phyloP scores from a whole-genome alignment of 2,888 invertebrate species.

The Zygogramma bicolorata region DNA sequence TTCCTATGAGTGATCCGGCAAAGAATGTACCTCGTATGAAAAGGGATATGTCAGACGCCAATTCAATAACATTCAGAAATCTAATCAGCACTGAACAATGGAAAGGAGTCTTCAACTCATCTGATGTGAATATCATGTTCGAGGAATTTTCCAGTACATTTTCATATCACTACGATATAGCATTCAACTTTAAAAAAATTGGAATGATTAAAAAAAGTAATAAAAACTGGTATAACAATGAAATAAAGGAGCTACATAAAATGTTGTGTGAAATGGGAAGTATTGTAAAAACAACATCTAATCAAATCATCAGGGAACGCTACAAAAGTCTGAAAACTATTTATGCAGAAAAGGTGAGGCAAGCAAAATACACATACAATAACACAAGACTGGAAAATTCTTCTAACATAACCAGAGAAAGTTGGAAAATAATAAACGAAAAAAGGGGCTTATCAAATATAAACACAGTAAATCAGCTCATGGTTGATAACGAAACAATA shows the following conservation, averaged over 20 bases:
- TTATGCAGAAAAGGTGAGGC: slow-evolving; percentile 9
- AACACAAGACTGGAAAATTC: slow-evolving; percentile 13
- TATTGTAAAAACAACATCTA: not conserved
- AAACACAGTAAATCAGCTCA: too few relatives aligned
- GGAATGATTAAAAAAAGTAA: not conserved
- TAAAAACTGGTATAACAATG: not conserved
- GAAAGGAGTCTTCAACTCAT: not conserved
- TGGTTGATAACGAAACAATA: too few relatives aligned
- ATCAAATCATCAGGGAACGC: slow-evolving; percentile 6
- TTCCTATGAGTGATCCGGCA: not conserved
- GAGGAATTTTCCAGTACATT: slow-evolving; percentile 9
- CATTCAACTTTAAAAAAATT: slow-evolving; percentile 14
- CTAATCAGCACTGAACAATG: slow-evolving; percentile 7
- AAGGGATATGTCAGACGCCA: slow-evolving; percentile 8
- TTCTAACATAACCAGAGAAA: slow-evolving; percentile 11
- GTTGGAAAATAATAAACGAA: slow-evolving; percentile 20
- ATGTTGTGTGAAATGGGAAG: slow-evolving; percentile 17
- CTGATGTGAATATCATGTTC: slow-evolving; percentile 10
- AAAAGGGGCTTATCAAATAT: too few relatives aligned
- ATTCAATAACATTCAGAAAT: slow-evolving; percentile 14
- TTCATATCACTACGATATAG: not conserved
- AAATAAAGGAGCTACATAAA: slow-evolving; percentile 14
- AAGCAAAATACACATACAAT: slow-evolving; percentile 15
- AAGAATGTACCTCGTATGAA: not conserved
- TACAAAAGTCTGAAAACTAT: slow-evolving; percentile 2